Evolutionary conservation across 1,140 invertebrate genomes (phyloP), one percentile per base, ranked within the genome.

Genomic region (Mizuhopecten yessoensis): DNA sequence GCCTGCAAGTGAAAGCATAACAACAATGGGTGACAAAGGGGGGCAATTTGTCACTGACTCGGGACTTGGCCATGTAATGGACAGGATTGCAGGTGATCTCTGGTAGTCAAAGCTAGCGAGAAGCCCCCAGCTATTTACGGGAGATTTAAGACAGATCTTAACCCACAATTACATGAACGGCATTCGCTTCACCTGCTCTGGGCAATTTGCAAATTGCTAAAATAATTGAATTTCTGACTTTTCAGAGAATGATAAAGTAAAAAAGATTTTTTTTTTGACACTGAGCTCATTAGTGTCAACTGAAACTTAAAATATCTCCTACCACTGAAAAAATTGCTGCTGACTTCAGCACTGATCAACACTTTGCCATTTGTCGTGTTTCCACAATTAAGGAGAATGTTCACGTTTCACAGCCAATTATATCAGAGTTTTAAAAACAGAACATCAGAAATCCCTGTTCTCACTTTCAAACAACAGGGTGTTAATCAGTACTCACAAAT

Each of bases 1-100:
- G 93, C 88, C 95, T 96, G 90, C 33, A 94, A 93, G 45, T 90
- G 87, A 87, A 88, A 91, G 29, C 20, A 87, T 89, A 20, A 89
- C 13, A 33, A 34, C n/a, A 29, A 5, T 75, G 57, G 23, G 23
- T 75, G 57, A 29, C 5, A 7, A 75, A 75, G 57, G 57, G 57
- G 29, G 57, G 29, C 11, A 75, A 75, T 29, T 75, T 75, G 57
- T 75, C n/a, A 75, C n/a, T 75, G 5, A 29, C 17, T 75, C 0
- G n/a, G n/a, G 20, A 17, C 5, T 75, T 57, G 45, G 45, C 45
- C 23, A 57, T 57, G 2, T 20, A 57, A 57, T 57, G 45, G 45
- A 57, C 13, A 57, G 45, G n/a, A 75, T 29, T 75, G 57, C 57
- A 75, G 57, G 57, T 75, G 42, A 45, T 45, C 42, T 45, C 42